A percentile compares a stretch with the other conserved stretches of the same genome.
These are phyloP conservation scores for Ctenicera cuprea DNA, from an alignment of 2,888 invertebrate genomes.

Conservation along the genomic window DNA sequence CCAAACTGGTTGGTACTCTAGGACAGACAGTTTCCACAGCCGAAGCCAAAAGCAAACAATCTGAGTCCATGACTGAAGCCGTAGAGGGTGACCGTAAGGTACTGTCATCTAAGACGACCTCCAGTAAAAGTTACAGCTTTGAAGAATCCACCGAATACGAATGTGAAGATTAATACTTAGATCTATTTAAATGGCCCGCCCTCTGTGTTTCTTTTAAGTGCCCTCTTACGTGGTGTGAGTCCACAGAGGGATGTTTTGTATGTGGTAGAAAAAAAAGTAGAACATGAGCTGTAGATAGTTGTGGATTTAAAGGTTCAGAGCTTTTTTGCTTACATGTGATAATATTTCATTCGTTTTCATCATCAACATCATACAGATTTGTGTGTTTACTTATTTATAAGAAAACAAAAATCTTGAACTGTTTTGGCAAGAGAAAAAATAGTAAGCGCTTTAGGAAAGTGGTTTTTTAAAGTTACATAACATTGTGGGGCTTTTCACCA, in stretches of 20 bases:
- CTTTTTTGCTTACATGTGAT: too few relatives aligned
- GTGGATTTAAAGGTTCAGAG: background rate
- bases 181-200: constrained; percentile 51
- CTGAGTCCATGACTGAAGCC: constrained; percentile 64
- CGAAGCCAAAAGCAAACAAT: constrained; percentile 66
- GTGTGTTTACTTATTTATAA: too few relatives aligned
- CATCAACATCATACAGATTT: too few relatives aligned
- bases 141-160: constrained; percentile 71
- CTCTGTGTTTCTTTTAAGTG: constrained; percentile 51
- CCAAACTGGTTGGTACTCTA: constrained; percentile 68
- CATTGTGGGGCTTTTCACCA: too few relatives aligned
- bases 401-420: too few relatives aligned
- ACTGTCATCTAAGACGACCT: constrained; percentile 67
- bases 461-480: too few relatives aligned
- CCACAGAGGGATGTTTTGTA: constrained; percentile 13
- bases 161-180: constrained; percentile 52
- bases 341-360: too few relatives aligned
- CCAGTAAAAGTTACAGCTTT: constrained; percentile 69
- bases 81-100: constrained; percentile 68
- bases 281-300: background rate
- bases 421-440: too few relatives aligned
- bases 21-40: constrained; percentile 63
- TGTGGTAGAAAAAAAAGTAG: background rate
- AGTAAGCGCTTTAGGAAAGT: too few relatives aligned
- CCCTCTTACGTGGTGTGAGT: background rate